Percentiles rank a stretch among this genome's conserved stretches.
phyloP scores from a whole-genome alignment of 2,888 invertebrate species.

The Drosophila kambysellisi region DNA sequence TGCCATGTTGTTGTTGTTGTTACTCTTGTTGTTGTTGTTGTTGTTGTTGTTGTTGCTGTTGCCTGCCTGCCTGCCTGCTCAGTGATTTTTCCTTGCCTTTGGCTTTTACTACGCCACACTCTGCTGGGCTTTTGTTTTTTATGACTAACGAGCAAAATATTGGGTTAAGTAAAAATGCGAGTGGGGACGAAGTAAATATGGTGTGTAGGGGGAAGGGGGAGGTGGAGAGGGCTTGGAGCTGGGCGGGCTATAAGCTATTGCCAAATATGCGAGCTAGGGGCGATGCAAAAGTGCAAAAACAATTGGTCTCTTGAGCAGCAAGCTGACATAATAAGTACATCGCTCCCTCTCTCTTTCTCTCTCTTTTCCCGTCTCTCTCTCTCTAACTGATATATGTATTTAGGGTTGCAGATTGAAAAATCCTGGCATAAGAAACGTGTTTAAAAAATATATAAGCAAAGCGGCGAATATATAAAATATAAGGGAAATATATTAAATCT shows the following conservation, averaged over 20 bases:
- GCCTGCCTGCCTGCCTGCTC: slow-evolving; percentile 57
- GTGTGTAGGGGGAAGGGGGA: neutral
- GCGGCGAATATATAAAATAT: neutral
- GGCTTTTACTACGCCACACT: slow-evolving; percentile 77
- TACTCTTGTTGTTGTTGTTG: slow-evolving; percentile 37
- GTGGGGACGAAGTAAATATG: slow-evolving; percentile 12
- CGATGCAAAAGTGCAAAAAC: slow-evolving; percentile 23
- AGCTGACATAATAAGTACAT: slow-evolving; percentile 45
- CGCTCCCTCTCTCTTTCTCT: neutral
- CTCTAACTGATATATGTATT: neutral
- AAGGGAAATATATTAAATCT: neutral
- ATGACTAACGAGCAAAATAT: slow-evolving; percentile 80
- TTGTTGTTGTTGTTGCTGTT: slow-evolving; percentile 47
- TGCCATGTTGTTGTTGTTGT: slow-evolving; percentile 24
- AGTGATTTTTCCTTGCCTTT: slow-evolving; percentile 78
- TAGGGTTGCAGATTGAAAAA: slow-evolving; percentile 2
- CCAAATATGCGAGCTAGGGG: slow-evolving; percentile 34
- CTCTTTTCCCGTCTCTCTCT: accelerated
- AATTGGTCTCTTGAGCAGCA: slow-evolving; percentile 31
- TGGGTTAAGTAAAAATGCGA: slow-evolving; percentile 71
- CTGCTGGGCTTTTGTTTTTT: slow-evolving; percentile 74
- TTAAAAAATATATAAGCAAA: neutral
- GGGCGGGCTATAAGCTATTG: slow-evolving; percentile 30
- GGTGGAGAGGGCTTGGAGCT: neutral
- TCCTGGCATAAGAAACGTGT: neutral